Conservation (phyloP, 2,797 vertebrate genomes). For the Cyclopterus lumpus region DNA sequence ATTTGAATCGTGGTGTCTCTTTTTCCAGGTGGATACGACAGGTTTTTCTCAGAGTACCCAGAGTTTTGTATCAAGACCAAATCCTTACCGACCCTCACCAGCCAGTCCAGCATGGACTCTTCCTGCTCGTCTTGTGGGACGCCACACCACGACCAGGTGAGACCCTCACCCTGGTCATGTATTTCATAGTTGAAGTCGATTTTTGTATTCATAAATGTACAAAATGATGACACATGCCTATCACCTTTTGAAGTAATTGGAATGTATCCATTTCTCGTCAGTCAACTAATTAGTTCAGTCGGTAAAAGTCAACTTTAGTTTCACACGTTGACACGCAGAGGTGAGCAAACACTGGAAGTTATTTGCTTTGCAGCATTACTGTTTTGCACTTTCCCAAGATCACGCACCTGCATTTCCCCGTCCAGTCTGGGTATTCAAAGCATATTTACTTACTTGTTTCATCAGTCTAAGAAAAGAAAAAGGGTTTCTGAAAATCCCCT, state of each 20-base stretch:
- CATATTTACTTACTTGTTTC: background rate
- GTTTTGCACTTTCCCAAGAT: constrained; percentile 5
- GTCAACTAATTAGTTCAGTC: background rate
- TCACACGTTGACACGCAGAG: background rate
- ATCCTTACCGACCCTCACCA: constrained; percentile 72
- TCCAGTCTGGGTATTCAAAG: background rate
- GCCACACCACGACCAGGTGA: constrained; percentile 86
- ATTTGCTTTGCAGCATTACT: constrained; percentile 31
- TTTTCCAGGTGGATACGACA: constrained; percentile 83
- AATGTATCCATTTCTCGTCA: background rate
- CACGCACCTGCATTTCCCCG: background rate
- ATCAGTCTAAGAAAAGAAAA: background rate
- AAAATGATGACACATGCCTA: background rate
- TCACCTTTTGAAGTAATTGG: background rate
- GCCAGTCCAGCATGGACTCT: constrained; percentile 79
- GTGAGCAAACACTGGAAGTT: constrained; percentile 35
- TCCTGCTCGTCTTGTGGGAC: constrained; percentile 84
- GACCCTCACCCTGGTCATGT: background rate
- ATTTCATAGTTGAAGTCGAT: too few species aligned
- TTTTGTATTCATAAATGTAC: too few species aligned
- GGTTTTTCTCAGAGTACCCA: constrained; percentile 84
- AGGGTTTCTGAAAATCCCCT: background rate
- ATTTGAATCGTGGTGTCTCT: background rate
- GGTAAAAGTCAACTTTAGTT: background rate
- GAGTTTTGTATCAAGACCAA: constrained; percentile 86